These are phyloP conservation scores for Lates japonicus DNA, from an alignment of 2,797 vertebrate species.

Conservation along the genomic window DNA sequence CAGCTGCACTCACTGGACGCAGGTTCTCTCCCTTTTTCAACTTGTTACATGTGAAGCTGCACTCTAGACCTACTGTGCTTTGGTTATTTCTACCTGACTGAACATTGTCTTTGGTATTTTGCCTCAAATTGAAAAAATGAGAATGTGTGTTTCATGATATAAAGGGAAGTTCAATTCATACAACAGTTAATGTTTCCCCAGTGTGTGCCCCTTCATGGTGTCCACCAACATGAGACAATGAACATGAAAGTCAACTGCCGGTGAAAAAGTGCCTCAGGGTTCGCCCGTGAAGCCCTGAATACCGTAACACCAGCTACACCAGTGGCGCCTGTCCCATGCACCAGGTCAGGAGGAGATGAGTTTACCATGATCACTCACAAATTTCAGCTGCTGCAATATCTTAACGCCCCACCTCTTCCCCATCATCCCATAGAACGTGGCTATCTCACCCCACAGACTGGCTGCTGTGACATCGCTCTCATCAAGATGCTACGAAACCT, in stretches of 20 bases:
- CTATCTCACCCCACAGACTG: slow-evolving; percentile 77
- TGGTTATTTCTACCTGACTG: neutral
- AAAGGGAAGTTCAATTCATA: neutral
- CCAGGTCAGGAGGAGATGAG: slow-evolving; percentile 80
- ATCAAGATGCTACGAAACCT: slow-evolving; percentile 52
- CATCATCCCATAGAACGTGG: slow-evolving; percentile 64
- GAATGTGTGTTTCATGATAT: neutral
- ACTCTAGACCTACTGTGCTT: neutral
- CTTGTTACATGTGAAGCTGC: neutral
- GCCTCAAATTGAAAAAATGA: neutral
- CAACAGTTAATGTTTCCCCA: slow-evolving; percentile 41
- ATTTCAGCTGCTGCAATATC: neutral
- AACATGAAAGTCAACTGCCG: slow-evolving; percentile 42
- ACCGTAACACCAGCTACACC: slow-evolving; percentile 85
- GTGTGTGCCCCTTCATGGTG: slow-evolving; percentile 85
- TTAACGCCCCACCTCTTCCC: slow-evolving; percentile 6
- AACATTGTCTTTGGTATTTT: neutral
- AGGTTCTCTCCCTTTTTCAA: neutral
- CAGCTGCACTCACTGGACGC: neutral
- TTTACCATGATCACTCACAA: neutral
- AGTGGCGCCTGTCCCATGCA: slow-evolving; percentile 83
- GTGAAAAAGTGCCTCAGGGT: slow-evolving; percentile 79
- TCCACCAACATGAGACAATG: slow-evolving; percentile 85
- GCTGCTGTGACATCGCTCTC: slow-evolving; percentile 76
- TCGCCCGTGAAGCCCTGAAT: slow-evolving; percentile 84